phyloP scores from a whole-genome alignment of 2,113 vertebrate species.

The Chrysochloris asiatica region DNA sequence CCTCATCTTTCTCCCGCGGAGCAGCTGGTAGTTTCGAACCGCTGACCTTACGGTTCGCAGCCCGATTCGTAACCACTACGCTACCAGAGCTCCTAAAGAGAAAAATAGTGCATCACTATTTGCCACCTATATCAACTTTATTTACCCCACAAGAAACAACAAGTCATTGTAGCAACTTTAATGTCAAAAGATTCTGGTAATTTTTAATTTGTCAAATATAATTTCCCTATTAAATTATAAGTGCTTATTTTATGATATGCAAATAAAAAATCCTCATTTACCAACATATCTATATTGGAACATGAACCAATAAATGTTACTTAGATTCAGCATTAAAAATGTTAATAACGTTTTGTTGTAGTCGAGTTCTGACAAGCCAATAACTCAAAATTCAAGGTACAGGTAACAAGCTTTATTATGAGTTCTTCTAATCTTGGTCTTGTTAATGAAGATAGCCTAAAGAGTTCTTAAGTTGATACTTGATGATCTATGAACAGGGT shows the following conservation, averaged over 20 bases:
- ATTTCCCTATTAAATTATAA: constrained; percentile 53
- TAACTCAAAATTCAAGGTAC: neutral
- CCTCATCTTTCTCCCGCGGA: no score
- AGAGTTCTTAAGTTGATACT: neutral
- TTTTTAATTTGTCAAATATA: constrained; percentile 48
- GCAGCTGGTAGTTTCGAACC: no score
- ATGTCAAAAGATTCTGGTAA: constrained; percentile 40
- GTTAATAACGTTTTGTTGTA: constrained; percentile 25
- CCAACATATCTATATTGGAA: constrained; percentile 13
- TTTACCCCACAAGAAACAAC: neutral
- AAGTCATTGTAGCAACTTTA: neutral
- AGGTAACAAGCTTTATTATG: constrained; percentile 17
- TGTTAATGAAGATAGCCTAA: constrained; percentile 51
- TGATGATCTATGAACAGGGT: constrained; percentile 23
- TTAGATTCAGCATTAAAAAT: constrained; percentile 55
- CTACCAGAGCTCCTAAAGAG: no score
- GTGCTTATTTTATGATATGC: constrained; percentile 34
- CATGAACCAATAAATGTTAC: constrained; percentile 54
- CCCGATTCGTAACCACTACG: no score
- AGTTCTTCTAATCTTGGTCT: constrained; percentile 40
- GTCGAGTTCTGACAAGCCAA: constrained; percentile 1
- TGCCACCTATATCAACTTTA: neutral
- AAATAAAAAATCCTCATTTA: constrained; percentile 65
- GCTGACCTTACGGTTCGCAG: no score
- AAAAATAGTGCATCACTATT: neutral